phyloP scores from a whole-genome alignment of 2,113 vertebrate species.

The Solenodon paradoxus region DNA sequence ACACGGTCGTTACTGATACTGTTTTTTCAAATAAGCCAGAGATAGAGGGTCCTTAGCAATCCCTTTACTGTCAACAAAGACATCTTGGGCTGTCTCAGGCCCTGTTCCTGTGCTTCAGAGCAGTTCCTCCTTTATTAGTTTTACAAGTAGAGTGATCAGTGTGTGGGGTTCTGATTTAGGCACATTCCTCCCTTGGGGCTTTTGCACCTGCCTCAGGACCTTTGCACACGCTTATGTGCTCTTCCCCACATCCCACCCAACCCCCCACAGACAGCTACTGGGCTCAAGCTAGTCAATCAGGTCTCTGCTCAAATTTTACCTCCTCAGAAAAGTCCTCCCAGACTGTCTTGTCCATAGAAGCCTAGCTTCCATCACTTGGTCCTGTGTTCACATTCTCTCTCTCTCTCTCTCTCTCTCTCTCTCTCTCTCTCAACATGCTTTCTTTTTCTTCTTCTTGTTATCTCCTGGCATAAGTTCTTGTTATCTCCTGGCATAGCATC shows the following conservation, averaged over 20 bases:
- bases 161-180: neutral
- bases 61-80: neutral
- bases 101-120: neutral
- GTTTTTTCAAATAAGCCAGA: neutral
- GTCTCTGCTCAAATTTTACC: neutral
- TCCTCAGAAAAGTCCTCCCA: neutral
- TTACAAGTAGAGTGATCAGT: neutral
- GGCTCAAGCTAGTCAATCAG: neutral
- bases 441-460: neutral
- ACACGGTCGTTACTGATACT: neutral
- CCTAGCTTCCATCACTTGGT: neutral
- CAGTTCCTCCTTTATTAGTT: neutral
- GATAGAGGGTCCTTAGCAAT: neutral
- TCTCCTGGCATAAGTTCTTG: neutral
- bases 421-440: neutral
- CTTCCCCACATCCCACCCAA: neutral
- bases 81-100: neutral
- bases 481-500: neutral
- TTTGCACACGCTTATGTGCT: neutral
- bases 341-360: too few relatives aligned
- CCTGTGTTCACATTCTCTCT: too few relatives aligned
- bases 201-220: slow-evolving; percentile 11
- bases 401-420: neutral
- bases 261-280: too few relatives aligned
- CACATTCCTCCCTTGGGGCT: too few relatives aligned